Conservation (phyloP, 2,888 invertebrate genomes). For the Drosophila aldrichi region DNA sequence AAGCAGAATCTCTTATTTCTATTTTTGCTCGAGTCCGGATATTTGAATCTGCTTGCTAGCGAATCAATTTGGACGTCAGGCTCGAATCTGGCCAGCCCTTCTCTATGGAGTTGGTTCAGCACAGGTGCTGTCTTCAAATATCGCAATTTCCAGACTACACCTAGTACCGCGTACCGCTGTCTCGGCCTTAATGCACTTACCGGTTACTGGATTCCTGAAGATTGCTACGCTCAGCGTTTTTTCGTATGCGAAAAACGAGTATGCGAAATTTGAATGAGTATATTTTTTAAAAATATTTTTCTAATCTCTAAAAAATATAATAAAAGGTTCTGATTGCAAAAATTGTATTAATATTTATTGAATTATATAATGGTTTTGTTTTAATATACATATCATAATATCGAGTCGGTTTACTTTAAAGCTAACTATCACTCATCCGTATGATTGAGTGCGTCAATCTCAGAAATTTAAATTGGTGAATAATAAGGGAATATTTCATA, state of each 20-base stretch:
- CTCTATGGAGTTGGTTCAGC: constrained; percentile 26
- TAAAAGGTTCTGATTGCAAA: no score
- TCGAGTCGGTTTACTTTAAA: no score
- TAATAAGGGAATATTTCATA: no score
- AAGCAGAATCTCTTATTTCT: not conserved
- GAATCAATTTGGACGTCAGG: constrained; percentile 37
- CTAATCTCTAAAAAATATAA: no score
- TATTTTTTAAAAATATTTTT: no score
- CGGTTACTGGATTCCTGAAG: constrained; percentile 18
- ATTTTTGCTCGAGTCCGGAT: constrained; percentile 3
- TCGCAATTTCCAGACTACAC: constrained; percentile 4
- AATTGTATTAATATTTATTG: no score
- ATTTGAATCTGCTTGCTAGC: not conserved
- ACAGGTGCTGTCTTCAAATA: not conserved
- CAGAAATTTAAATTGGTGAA: no score
- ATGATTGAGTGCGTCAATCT: no score
- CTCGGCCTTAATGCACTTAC: constrained; percentile 6
- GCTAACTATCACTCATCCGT: no score
- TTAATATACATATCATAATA: no score
- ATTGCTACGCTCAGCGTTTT: constrained; percentile 24
- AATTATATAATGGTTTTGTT: no score
- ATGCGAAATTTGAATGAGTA: no score
- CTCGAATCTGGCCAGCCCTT: constrained; percentile 20
- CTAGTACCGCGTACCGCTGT: constrained; percentile 9
- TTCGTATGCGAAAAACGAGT: constrained; percentile 27